Conservation (phyloP, 2,888 invertebrate genomes). For the Sturmia bella region DNA sequence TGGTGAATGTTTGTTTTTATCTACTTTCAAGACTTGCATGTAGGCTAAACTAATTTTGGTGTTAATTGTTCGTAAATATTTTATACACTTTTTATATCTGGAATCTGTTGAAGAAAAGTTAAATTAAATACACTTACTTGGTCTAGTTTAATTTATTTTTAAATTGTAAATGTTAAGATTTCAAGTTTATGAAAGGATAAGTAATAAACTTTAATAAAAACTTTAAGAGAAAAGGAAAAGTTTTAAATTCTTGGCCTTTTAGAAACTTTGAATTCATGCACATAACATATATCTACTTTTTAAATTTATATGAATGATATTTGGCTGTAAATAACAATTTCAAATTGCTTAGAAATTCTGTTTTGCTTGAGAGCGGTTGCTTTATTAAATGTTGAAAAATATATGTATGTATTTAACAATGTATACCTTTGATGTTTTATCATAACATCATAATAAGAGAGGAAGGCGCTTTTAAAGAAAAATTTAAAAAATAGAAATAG, state of each 20-base stretch:
- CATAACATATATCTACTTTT: no score
- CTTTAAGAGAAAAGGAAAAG: neutral
- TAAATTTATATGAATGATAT: no score
- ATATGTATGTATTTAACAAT: no score
- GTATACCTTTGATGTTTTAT: no score
- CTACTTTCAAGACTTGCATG: conserved; percentile 13
- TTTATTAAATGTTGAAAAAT: no score
- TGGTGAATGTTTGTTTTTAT: neutral
- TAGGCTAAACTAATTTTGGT: conserved; percentile 58
- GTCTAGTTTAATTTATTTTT: conserved; percentile 38
- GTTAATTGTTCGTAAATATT: conserved; percentile 66
- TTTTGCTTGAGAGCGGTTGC: no score
- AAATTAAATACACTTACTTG: conserved; percentile 52
- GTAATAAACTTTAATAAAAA: neutral
- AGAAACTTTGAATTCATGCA: no score
- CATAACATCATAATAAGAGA: no score
- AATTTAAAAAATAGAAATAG: no score
- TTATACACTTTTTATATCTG: conserved; percentile 61
- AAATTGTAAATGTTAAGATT: conserved; percentile 22
- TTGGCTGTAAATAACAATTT: no score
- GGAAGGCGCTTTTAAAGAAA: no score
- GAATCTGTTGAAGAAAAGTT: conserved; percentile 57
- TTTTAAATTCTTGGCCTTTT: neutral
- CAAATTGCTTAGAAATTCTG: no score
- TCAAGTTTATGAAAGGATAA: neutral